phyloP scores from a whole-genome alignment of 1,140 invertebrate species.

The Geopemphigus sp. region DNA sequence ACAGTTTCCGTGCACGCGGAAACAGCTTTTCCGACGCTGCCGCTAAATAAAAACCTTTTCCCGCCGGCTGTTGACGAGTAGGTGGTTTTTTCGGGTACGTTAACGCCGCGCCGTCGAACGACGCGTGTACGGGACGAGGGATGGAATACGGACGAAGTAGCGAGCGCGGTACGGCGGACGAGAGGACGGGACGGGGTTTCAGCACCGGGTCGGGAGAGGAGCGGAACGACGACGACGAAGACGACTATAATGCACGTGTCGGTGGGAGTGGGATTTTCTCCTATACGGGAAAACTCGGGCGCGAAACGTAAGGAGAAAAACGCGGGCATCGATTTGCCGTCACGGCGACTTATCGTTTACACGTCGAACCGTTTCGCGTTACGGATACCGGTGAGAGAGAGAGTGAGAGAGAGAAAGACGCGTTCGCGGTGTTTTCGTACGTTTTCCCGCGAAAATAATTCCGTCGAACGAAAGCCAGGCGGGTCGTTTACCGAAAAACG shows the following conservation, averaged over 20 bases:
- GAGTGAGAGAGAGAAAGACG: too few relatives aligned
- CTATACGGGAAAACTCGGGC: background rate
- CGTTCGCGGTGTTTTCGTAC: too few relatives aligned
- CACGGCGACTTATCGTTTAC: background rate
- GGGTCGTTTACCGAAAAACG: too few relatives aligned
- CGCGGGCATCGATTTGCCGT: slow-evolving; percentile 7
- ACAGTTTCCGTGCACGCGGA: background rate
- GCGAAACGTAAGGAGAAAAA: background rate
- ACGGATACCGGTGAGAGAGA: too few relatives aligned
- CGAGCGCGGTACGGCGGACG: too few relatives aligned
- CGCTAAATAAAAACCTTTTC: too few relatives aligned
- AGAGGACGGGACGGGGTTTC: too few relatives aligned
- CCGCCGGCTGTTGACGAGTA: background rate
- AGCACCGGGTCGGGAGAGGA: background rate
- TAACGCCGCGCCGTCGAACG: background rate
- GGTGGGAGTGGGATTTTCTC: background rate
- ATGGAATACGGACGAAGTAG: too few relatives aligned
- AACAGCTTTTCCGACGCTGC: background rate
- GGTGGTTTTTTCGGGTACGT: slow-evolving; percentile 15
- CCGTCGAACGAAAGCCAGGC: too few relatives aligned
- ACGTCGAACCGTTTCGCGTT: background rate
- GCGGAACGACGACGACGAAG: background rate
- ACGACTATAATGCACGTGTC: background rate
- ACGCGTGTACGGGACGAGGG: background rate
- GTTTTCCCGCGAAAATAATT: too few relatives aligned